Evolutionary conservation across 2,888 invertebrate genomes (phyloP).

Genomic region (Sturmia bella): DNA sequence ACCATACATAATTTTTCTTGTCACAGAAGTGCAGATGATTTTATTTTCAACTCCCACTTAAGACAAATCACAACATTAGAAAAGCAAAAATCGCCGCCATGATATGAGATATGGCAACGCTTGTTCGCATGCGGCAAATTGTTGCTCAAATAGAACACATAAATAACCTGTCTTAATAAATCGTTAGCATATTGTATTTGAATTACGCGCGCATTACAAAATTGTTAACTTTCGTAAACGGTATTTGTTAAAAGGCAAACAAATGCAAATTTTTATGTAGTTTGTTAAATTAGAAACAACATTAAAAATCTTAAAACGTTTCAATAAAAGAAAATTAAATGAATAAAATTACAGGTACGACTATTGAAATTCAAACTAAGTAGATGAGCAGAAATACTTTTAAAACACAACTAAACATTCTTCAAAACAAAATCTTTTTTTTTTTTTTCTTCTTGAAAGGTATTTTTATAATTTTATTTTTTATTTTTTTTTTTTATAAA

Average conservation of each 20-base stretch:
- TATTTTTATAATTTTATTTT: constrained; percentile 41
- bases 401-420: constrained; percentile 11
- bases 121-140: too few relatives aligned
- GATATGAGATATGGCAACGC: too few relatives aligned
- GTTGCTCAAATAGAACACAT: constrained; percentile 7
- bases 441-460: constrained; percentile 14
- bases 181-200: constrained; percentile 36
- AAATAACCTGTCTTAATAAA: constrained; percentile 26
- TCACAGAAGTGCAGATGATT: too few relatives aligned
- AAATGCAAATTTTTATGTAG: constrained; percentile 50
- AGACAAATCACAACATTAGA: too few relatives aligned
- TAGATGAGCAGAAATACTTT: constrained; percentile 11
- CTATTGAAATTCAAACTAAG: constrained; percentile 53
- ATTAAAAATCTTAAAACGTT: constrained; percentile 66
- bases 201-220: constrained; percentile 16
- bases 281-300: constrained; percentile 36
- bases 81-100: too few relatives aligned
- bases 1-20: too few relatives aligned
- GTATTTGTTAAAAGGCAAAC: constrained; percentile 32
- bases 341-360: constrained; percentile 11
- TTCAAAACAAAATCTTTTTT: constrained; percentile 24
- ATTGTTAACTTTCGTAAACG: constrained; percentile 25
- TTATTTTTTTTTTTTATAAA: constrained; percentile 48
- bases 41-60: too few relatives aligned
- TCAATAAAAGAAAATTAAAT: constrained; percentile 54